Evolutionary conservation across 2,113 vertebrate genomes (phyloP), one percentile per base, ranked within the genome.

Genomic region (Anhinga rufa): DNA sequence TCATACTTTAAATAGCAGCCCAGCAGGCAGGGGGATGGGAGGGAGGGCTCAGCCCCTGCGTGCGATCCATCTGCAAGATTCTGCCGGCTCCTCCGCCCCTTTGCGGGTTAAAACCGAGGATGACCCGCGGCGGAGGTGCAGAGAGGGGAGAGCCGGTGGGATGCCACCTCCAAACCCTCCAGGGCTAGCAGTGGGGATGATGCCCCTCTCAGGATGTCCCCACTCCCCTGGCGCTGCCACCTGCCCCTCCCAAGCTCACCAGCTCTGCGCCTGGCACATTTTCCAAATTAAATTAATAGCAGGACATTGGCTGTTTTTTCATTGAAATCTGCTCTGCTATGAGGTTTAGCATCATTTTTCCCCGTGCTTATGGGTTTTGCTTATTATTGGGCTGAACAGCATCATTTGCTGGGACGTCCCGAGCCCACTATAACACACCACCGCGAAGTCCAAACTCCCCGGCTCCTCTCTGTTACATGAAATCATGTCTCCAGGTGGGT

Each of bases 1-100:
- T 94, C 95, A 85, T 94, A 68, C 95, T 97, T 95, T 91, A 92
- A 93, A 96, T 92, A 95, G 96, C 88, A 87, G 83, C 90, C 89
- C 77, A 55, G 94, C 87, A 70, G 72, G 97, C 89, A 44, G 93
- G 88, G 87, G 82, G 84, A 88, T 38, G 90, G 86, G 87, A 79
- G 51, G 71, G 38, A 61, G 70, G 65, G 87, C 80, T 92, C 79
- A 38, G 64, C 81, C 78, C 88, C 85, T 72, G 75, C 15, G 20
- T 71, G 64, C 3, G 14, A 91, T 78, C 78, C 92, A 60, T 57
- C 95, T 68, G 72, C 61, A 69, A 84, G 78, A 60, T 82, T 36
- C 75, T 66, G 51, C 57, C 5, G 24, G 52, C 60, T 87, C 78
- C 86, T 65, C 75, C 48, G 9, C 72, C 70, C 70, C 46, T 80